A percentile compares a stretch with the other conserved stretches of the same genome.
These are phyloP conservation scores for Listronotus oregonensis DNA, from an alignment of 1,140 invertebrate species.

Conservation along the genomic window DNA sequence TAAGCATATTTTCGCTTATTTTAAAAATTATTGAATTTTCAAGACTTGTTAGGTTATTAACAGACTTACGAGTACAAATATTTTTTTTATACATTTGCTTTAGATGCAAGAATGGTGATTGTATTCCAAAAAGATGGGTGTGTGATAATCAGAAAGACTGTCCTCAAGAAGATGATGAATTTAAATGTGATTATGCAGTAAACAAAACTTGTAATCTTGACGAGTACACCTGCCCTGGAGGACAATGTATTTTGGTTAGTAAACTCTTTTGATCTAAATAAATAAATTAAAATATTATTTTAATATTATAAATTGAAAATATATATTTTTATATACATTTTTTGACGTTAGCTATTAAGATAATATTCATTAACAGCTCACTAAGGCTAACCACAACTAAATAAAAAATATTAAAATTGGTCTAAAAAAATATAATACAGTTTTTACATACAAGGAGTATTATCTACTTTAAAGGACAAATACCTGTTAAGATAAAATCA, in stretches of 20 bases:
- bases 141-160: conserved; percentile 87
- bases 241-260: conserved; percentile 72
- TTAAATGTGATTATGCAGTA: conserved; percentile 67
- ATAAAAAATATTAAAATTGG: too few relatives aligned
- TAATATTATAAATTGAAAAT: background rate
- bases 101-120: conserved; percentile 64
- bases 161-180: conserved; percentile 79
- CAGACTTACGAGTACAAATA: too few relatives aligned
- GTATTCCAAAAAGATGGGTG: conserved; percentile 76
- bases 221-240: conserved; percentile 70
- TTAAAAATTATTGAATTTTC: too few relatives aligned
- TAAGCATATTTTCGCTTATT: too few relatives aligned
- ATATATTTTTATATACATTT: background rate
- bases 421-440: too few relatives aligned
- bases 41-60: too few relatives aligned
- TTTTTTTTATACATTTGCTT: conserved; percentile 8
- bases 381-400: too few relatives aligned
- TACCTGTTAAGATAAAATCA: too few relatives aligned
- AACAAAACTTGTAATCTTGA: conserved; percentile 67
- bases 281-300: conserved; percentile 6
- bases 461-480: too few relatives aligned
- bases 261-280: background rate
- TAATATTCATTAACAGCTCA: too few relatives aligned
- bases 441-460: too few relatives aligned
- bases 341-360: too few relatives aligned